These are phyloP conservation scores for Mimumesa dahlbomi DNA, from an alignment of 2,888 invertebrate genomes.

Conservation along the genomic window DNA sequence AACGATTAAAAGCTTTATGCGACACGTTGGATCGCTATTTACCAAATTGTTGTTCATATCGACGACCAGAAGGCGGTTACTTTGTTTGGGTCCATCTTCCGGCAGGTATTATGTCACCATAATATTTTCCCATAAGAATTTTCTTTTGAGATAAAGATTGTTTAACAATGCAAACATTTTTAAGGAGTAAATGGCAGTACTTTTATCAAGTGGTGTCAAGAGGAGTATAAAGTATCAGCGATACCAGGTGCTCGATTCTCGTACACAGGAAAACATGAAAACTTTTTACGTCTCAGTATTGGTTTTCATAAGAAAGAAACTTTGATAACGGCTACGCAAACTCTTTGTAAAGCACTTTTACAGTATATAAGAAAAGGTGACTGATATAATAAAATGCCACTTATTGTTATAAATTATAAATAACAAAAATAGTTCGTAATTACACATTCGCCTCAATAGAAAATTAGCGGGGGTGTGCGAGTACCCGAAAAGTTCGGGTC, in stretches of 20 bases:
- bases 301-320: conserved; percentile 80
- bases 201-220: conserved; percentile 79
- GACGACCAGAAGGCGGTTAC: conserved; percentile 82
- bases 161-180: conserved; percentile 14
- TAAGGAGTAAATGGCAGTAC: conserved; percentile 74
- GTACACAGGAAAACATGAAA: conserved; percentile 71
- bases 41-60: conserved; percentile 79
- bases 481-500: too few relatives aligned
- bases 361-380: conserved; percentile 65
- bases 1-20: conserved; percentile 80
- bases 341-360: conserved; percentile 78
- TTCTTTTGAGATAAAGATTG: background rate
- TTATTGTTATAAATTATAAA: too few relatives aligned
- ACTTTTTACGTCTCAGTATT: conserved; percentile 81
- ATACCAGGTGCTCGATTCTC: conserved; percentile 81
- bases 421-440: too few relatives aligned
- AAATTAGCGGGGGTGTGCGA: too few relatives aligned
- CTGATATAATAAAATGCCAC: conserved; percentile 1
- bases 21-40: conserved; percentile 78
- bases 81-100: conserved; percentile 84
- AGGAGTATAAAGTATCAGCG: conserved; percentile 79
- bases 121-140: background rate
- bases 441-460: too few relatives aligned
- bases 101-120: conserved; percentile 58
- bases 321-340: conserved; percentile 75